A percentile compares a stretch with the other conserved stretches of the same genome.
phyloP scores from a whole-genome alignment of 2,888 invertebrate genomes.

The Nephrotoma guestfalica region DNA sequence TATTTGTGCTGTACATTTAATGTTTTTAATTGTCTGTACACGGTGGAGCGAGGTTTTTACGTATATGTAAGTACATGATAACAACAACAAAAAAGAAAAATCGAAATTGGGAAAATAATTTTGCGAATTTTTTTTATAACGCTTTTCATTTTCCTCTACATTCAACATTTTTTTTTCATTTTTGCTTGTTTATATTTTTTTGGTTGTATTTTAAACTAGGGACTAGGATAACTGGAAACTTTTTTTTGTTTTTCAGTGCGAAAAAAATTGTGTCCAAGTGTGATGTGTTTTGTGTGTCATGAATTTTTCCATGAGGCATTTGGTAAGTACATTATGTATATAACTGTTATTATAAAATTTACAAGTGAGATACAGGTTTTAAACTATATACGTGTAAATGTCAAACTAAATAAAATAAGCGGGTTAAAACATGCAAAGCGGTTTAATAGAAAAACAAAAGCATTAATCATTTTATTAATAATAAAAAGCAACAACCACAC shows the following conservation, averaged over 20 bases:
- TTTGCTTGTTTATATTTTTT: not conserved
- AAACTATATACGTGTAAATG: not conserved
- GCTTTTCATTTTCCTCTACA: not conserved
- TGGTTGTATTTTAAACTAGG: not conserved
- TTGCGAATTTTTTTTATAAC: not conserved
- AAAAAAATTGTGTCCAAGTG: slow-evolving; percentile 16
- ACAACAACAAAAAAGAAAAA: not conserved
- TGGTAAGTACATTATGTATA: not conserved
- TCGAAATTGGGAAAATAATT: not conserved
- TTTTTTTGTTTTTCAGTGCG: slow-evolving; percentile 15
- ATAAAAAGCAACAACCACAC: not conserved
- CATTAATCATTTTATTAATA: not conserved
- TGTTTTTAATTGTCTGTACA: not conserved
- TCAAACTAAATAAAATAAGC: not conserved
- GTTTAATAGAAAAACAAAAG: not conserved
- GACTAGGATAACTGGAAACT: not conserved
- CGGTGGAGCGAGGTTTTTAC: not conserved
- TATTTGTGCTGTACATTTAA: not conserved
- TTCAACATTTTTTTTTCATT: not conserved
- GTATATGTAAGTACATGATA: not conserved
- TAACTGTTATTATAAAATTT: not conserved
- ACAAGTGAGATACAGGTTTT: not conserved
- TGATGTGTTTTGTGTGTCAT: slow-evolving; percentile 16
- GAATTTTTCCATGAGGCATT: slow-evolving; percentile 1
- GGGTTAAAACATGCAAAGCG: not conserved